Evolutionary conservation across 2,888 invertebrate genomes (phyloP), one percentile per base, ranked within the genome.

Genomic region (Seladonia tumulorum): DNA sequence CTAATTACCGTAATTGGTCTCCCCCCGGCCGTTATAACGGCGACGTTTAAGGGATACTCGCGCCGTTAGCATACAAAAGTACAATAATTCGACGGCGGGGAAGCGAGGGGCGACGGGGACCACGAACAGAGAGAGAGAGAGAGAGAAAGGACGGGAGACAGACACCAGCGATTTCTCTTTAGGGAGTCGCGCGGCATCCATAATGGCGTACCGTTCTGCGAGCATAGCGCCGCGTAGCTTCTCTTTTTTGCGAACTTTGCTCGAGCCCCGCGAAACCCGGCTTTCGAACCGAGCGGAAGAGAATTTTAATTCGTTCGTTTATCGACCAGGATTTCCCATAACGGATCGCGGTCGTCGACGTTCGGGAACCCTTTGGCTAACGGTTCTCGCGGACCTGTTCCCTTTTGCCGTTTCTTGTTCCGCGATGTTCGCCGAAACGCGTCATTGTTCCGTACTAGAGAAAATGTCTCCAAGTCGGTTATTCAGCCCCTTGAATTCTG

Each of bases 1-100:
- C 90, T 92, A 92, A 91, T 92, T 92, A 91, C 88, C 87, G 85
- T 90, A 91, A 91, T 91, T 84, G 86, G 86, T 29, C 66, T 66
- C 35, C 66, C 74, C 84, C 86, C 78, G 39, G 79, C 81, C 89
- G 86, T 90, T 90, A 87, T 89, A 87, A 87, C 86, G 83, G 35
- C 83, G 83, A 88, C 88, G 85, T 83, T 86, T 89, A 89, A 90
- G 87, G 66, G 86, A 87, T 81, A 88, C 88, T 81, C 84, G 79
- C 68, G 88, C 86, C 85, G 85, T 87, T 88, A 82, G 87, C 88
- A 88, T 85, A 87, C 83, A 87, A 87, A 88, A 87, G 85, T 87
- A 82, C 88, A 82, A 85, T 85, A 85, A 87, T 88, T 83, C 87
- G 88, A 83, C 60, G 82, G 73, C 35, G 35, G 74, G 71, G 83